Evolutionary conservation across 2,797 vertebrate species (phyloP).

Genomic region (Semaprochilodus insignis): DNA sequence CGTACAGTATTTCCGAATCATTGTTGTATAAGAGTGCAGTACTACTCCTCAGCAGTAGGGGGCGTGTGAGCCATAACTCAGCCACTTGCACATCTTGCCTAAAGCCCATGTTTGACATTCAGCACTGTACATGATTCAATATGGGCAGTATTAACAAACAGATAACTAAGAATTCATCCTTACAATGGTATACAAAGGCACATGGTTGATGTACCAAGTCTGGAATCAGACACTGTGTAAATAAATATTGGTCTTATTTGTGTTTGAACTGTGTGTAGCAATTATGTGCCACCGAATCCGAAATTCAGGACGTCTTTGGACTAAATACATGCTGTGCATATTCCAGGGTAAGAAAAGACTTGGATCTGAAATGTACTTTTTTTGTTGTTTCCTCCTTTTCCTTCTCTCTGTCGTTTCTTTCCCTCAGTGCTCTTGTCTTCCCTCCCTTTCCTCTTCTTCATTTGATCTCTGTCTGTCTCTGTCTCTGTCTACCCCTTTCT

Average conservation of each 20-base stretch:
- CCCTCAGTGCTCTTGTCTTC: not conserved
- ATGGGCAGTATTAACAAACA: not conserved
- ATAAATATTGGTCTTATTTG: too few species aligned
- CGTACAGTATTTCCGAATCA: too few species aligned
- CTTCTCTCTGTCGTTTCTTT: constrained; percentile 38
- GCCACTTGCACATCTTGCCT: not conserved
- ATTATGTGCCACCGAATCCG: not conserved
- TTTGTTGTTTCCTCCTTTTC: constrained; percentile 45
- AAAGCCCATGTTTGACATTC: not conserved
- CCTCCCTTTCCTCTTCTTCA: constrained; percentile 12
- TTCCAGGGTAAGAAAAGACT: not conserved
- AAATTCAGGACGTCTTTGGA: not conserved
- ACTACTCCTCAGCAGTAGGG: constrained; percentile 61
- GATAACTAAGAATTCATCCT: not conserved
- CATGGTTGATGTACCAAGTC: not conserved
- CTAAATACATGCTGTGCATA: not conserved
- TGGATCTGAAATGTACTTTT: not conserved
- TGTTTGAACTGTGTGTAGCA: not conserved
- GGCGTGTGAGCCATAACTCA: constrained; percentile 53
- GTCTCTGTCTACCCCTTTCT: constrained; percentile 12
- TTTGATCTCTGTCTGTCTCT: constrained; percentile 49
- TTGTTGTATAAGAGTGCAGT: constrained; percentile 41
- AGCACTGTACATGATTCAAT: not conserved
- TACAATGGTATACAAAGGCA: not conserved
- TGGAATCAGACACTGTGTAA: not conserved